Base-by-base conservation (phyloP, 2,888 invertebrate genomes). In the Operophtera brumata region DNA sequence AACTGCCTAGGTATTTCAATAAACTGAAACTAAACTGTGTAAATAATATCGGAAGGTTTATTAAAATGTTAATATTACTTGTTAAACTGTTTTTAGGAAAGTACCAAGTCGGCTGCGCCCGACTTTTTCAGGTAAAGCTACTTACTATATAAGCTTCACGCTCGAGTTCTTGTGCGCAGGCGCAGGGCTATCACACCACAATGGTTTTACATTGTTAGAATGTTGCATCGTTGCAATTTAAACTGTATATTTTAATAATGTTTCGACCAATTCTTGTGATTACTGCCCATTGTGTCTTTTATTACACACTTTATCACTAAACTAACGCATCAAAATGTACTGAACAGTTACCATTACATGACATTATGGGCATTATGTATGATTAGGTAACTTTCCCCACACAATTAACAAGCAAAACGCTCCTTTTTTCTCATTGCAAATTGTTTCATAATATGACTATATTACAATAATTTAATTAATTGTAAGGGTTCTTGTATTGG, bases 1-100 rank as follows among this genome's bases (percentile, higher is more conserved):
- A 62, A 61, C 61, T 52, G 57, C 60, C 48, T 44, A 60, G 50
- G 43, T 53, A 62, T 67, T 61, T 53, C 53, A 57, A 57, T 57
- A 48, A 55, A 61, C 54, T 55, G 61, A 66, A 61, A 62, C 30
- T 44, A 40, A 11, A 47, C 44, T 51, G 48, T 59, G 43, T 58
- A 61, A 64, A 70, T 61, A 64, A 59, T 66, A 45, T 62, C 49
- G 58, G 53, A 48, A 50, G 43, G 55, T 59, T 70, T 59, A 62
- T 61, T 50, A 62, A 40, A 41, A 57, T 54, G 47, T 51, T 54
- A 50, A 52, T 30, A 40, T 51, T 20, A 47, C 28, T 30, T 42
- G 42, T 28, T 13, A 42, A 42, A 42, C 2, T 11, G 35, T 20
- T 25, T n/a, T 30, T 43, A 13, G 13, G 9, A 20, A 44, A 39